Base-by-base conservation (phyloP, 2,888 invertebrate genomes). In the Steinernema carpocapsae region DNA sequence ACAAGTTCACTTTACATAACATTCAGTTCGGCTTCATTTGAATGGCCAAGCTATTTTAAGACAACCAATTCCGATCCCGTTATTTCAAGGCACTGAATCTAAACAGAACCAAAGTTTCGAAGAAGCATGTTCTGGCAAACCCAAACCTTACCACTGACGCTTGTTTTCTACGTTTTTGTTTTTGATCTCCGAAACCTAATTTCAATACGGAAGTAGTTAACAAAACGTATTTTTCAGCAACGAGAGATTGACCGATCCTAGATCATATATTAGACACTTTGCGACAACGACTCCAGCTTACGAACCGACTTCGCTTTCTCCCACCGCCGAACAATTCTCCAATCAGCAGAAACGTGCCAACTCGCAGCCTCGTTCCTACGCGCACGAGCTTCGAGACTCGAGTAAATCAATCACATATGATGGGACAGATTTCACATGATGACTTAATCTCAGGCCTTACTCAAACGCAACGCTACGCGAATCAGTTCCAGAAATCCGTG, bases 401-500 rank as follows among this genome's bases (percentile, higher is more conserved):
- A 73, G 80, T 82, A 70, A 72, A 56, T 42, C 7, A 46, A 64
- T 42, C 14, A 12, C 14, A 32, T n/a, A 64, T n/a, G n/a, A n/a
- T n/a, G n/a, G n/a, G n/a, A n/a, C 10, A 26, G 24, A 56, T 7
- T 24, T 56, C 37, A 37, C 71, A 14, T 10, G 22, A 19, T n/a
- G 14, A 14, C 7, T 2, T 32, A n/a, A 4, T 76, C 76, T 45
- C 52, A 83, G 83, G 81, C 7, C 78, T 85, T 42, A 85, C 85
- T 12, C 79, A 81, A 42, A 79, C 82, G 3, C 85, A 85, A 74
- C 76, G 76, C 70, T 77, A 77, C 37, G 84, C 84, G 19, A 85
- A 85, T 74, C 83, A 83, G 73, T 79, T 78, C 74, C 82, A 84
- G 74, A 81, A 80, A 42, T 76, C 80, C 6, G 46, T 52, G 10